Base-by-base conservation (phyloP, 2,888 invertebrate species). In the Phlogophora meticulosa region DNA sequence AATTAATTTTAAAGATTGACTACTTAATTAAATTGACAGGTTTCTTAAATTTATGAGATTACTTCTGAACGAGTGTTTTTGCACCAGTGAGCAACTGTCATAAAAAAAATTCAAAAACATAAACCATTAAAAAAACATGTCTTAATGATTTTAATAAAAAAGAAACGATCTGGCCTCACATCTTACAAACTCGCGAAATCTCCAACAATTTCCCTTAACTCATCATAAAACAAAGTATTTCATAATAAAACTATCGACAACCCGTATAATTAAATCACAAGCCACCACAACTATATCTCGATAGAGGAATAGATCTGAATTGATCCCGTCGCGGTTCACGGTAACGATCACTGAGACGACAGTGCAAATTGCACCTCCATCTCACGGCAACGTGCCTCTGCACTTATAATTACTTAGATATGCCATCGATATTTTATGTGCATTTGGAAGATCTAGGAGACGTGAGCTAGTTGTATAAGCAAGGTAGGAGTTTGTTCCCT, bases 311-410 rank as follows among this genome's bases (percentile, higher is more conserved):
- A 82, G 88, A 84, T 85, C 80, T 81, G 90, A 88, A 92, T 90
- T 85, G 91, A 90, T 88, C 85, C 81, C 80, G 75, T 66, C 78
- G 75, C 70, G 32, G 38, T 43, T 46, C 62, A 67, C 49, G 78
- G 82, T 87, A 87, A 86, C 88, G 85, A 89, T 79, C 62, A 58
- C 72, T 56, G 72, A 80, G 85, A 86, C 86, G 90, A 92, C 93
- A 92, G 92, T 93, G 92, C 91, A 91, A 90, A 92, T 92, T 81
- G 82, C 76, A 81, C 73, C 79, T 76, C 62, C 70, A 61, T 40
- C 49, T 34, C 70, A 52, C 51, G 17, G 56, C 10, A 36, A 57
- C 51, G 55, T 36, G 40, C 66, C 52, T 53, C 45, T 48, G 51
- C 63, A 75, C 43, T 71, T 71, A 69, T 80, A 76, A 80, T 78